phyloP scores from a whole-genome alignment of 2,113 vertebrate species.

The Hylia prasina region DNA sequence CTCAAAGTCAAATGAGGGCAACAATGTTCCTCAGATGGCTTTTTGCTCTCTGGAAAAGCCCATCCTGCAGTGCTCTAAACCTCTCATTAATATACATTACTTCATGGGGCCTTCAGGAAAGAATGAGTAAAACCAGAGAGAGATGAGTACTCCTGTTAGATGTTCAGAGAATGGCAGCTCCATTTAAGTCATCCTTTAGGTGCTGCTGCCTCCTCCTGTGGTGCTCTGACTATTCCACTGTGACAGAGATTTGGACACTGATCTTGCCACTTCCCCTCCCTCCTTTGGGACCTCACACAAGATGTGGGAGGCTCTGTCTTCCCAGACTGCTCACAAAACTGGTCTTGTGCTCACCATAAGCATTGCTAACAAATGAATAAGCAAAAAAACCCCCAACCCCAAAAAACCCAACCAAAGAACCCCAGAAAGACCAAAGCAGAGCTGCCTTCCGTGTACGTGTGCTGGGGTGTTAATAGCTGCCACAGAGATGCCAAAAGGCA shows the following conservation, averaged over 20 bases:
- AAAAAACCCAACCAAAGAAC: background rate
- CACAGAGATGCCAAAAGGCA: background rate
- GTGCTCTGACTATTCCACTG: background rate
- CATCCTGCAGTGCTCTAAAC: background rate
- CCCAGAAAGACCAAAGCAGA: background rate
- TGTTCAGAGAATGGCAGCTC: background rate
- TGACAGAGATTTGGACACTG: background rate
- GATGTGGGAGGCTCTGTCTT: background rate
- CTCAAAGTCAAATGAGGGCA: background rate
- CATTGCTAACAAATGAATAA: background rate
- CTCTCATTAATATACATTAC: background rate
- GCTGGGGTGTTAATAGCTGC: background rate
- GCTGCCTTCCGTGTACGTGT: background rate
- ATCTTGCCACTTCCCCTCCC: background rate
- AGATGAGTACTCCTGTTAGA: background rate
- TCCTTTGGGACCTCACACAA: background rate
- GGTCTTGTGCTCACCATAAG: background rate
- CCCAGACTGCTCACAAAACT: background rate
- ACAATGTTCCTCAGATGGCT: background rate
- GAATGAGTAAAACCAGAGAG: background rate
- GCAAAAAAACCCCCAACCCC: accelerated
- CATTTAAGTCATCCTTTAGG: background rate
- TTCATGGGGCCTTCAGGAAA: background rate
- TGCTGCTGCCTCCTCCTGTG: background rate
- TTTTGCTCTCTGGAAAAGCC: background rate